A percentile compares a stretch with the other conserved stretches of the same genome.
Conservation (phyloP, 2,888 invertebrate species). For the Cheilosia soror region DNA sequence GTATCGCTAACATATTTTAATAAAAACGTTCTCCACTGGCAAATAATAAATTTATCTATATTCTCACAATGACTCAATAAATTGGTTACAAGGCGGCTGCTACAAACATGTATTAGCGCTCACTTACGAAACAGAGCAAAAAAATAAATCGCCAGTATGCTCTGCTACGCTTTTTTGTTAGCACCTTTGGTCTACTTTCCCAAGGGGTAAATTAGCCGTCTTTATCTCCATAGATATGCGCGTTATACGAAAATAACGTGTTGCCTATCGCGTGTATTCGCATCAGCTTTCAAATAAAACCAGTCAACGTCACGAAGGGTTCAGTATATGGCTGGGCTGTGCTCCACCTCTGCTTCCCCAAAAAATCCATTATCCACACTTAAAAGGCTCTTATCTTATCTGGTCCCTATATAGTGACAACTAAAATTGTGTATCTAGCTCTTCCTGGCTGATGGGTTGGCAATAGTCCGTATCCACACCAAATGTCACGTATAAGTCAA, state of each 20-base stretch:
- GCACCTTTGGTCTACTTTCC: slow-evolving; percentile 73
- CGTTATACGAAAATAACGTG: slow-evolving; percentile 26
- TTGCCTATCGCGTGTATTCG: slow-evolving; percentile 49
- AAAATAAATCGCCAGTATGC: slow-evolving; percentile 14
- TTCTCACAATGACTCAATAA: slow-evolving; percentile 60
- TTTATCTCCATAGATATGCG: slow-evolving; percentile 60
- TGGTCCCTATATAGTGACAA: slow-evolving; percentile 67
- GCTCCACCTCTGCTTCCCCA: slow-evolving; percentile 41
- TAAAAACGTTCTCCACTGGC: slow-evolving; percentile 36
- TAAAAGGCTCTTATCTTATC: slow-evolving; percentile 72
- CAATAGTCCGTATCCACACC: slow-evolving; percentile 41
- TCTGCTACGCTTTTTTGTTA: slow-evolving; percentile 44
- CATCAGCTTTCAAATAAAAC: slow-evolving; percentile 55
- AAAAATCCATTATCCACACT: slow-evolving; percentile 44
- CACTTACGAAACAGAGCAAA: slow-evolving; percentile 47
- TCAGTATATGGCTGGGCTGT: slow-evolving; percentile 13
- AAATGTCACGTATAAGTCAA: slow-evolving; percentile 56
- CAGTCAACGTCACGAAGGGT: slow-evolving; percentile 59
- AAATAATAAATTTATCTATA: slow-evolving; percentile 69
- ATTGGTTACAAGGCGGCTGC: slow-evolving; percentile 64
- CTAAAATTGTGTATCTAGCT: slow-evolving; percentile 63
- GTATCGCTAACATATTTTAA: slow-evolving; percentile 44
- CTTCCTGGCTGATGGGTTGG: slow-evolving; percentile 25
- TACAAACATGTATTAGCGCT: slow-evolving; percentile 66
- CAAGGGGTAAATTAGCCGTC: slow-evolving; percentile 66